phyloP scores from a whole-genome alignment of 1,140 invertebrate genomes.

The Temnothorax longispinosus region DNA sequence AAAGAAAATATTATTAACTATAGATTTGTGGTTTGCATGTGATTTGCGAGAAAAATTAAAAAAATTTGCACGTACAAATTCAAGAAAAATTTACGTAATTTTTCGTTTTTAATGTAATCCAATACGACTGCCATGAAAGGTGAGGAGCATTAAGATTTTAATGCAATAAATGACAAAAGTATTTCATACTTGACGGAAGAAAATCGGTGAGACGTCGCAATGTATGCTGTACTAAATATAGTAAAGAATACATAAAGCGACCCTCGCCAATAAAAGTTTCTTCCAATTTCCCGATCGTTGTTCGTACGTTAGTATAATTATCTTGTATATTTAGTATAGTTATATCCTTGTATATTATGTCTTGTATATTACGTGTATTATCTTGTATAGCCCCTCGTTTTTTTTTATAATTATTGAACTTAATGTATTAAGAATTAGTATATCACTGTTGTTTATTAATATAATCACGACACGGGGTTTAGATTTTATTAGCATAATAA shows the following conservation, averaged over 20 bases:
- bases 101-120: background rate
- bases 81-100: background rate
- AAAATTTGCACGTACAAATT: background rate
- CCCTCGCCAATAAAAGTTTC: constrained; percentile 29
- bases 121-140: background rate
- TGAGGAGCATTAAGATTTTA: constrained; percentile 26
- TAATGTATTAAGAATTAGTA: constrained; percentile 43
- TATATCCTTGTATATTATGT: constrained; percentile 43
- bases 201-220: constrained; percentile 37
- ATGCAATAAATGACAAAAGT: constrained; percentile 45
- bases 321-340: constrained; percentile 48
- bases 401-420: constrained; percentile 54
- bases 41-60: background rate
- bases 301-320: constrained; percentile 52
- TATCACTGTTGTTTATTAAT: constrained; percentile 51
- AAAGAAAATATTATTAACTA: background rate
- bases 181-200: constrained; percentile 41
- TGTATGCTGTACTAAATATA: background rate
- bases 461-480: constrained; percentile 46
- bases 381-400: constrained; percentile 56
- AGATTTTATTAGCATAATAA: constrained; percentile 45
- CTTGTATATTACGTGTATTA: constrained; percentile 54
- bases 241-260: background rate
- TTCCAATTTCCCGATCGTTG: constrained; percentile 52
- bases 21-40: background rate